Base-by-base conservation (phyloP, 2,888 invertebrate genomes). In the Halictus quadricinctus region DNA sequence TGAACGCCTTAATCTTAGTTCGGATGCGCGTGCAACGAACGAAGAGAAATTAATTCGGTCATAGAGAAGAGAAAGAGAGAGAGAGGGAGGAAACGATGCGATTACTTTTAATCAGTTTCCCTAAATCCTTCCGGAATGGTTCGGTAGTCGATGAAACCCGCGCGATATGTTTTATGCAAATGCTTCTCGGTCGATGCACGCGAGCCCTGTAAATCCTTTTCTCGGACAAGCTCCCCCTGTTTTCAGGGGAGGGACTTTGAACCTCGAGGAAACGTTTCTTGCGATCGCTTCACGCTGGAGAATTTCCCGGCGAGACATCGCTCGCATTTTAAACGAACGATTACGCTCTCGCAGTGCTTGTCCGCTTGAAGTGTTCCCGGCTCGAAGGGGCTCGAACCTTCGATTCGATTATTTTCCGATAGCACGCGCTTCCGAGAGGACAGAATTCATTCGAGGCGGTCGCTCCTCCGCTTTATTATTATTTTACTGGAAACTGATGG, bases 81-180 rank as follows among this genome's bases (percentile, higher is more conserved):
- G 15, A 15, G 64, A 64, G 64, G 18, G 18, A 36, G 29, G 64
- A 29, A 18, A 64, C 69, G 69, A 41, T 41, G 69, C 41, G 21
- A 69, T 69, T 72, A 72, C 70, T 79, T 80, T 76, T 72, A 80
- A 82, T 79, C 82, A 72, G 69, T 79, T 41, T 43, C 48, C 41
- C 46, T 25, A 76, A 81, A 81, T 83, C 76, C 66, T 73, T 73
- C 25, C 41, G 48, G 60, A 60, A 29, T 48, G 25, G 36, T 74
- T 74, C 41, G 78, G 72, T 54, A 81, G 64, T 66, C 81, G 81
- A 81, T 73, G 69, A 25, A 25, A 72, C 72, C 36, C 29, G 60
- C 75, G 12, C 46, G 76, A 46, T 66, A 70, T 70, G 83, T 74
- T 84, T 82, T 77, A 84, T 82, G 82, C 77, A 84, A 84, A 84